Evolutionary conservation across 2,888 invertebrate species (phyloP).

Genomic region (Dolichomitus sp.): DNA sequence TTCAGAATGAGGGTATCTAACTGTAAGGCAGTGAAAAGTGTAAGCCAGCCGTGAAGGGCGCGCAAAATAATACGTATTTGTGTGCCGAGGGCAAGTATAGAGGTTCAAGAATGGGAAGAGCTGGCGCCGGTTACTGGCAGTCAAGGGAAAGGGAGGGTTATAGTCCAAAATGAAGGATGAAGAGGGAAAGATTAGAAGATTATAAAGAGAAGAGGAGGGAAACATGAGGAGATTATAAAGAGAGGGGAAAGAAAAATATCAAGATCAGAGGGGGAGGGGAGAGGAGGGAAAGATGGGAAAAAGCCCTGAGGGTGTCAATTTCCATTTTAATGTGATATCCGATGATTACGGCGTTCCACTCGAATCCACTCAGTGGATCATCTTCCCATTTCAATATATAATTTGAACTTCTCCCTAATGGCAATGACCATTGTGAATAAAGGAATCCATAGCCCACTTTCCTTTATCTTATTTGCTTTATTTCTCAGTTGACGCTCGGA

Average conservation of each 20-base stretch:
- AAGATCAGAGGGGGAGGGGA: background rate
- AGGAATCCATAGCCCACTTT: background rate
- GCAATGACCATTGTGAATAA: background rate
- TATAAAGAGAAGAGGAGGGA: too few relatives aligned
- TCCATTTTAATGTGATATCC: constrained; percentile 74
- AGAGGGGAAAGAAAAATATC: too few relatives aligned
- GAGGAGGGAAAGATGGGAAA: background rate
- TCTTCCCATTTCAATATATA: constrained; percentile 29
- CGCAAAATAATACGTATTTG: constrained; percentile 8
- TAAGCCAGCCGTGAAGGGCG: background rate
- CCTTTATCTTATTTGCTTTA: background rate
- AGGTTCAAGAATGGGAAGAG: constrained; percentile 22
- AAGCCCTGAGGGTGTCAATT: constrained; percentile 66
- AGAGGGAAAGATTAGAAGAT: background rate
- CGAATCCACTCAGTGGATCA: background rate
- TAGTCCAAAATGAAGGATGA: constrained; percentile 8
- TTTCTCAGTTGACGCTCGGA: background rate
- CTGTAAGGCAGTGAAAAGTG: background rate
- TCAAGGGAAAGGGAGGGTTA: background rate
- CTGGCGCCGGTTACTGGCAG: constrained; percentile 15
- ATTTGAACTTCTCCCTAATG: constrained; percentile 16
- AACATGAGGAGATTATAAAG: too few relatives aligned
- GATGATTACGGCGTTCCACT: constrained; percentile 58
- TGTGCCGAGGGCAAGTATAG: constrained; percentile 17
- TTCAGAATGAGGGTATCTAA: constrained; percentile 1